Base-by-base conservation (phyloP, 2,797 vertebrate genomes). In the Onychomys arenicola region DNA sequence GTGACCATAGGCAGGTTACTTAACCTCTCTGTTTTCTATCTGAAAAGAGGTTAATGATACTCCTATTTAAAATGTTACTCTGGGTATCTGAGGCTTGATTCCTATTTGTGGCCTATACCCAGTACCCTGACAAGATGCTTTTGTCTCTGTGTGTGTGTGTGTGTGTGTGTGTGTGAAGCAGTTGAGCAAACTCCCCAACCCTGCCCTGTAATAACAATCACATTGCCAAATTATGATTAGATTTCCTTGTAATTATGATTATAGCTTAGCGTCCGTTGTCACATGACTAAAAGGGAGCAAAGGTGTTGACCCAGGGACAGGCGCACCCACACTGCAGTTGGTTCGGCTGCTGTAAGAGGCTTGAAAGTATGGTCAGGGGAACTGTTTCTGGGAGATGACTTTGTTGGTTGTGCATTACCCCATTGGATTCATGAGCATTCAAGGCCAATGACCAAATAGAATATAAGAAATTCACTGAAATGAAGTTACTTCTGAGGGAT, bases 391-490 rank as follows among this genome's bases (percentile, higher is more conserved):
- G 77, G 85, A 91, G 40, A 67, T 61, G 32, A 16, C 43, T 83
- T 69, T 97, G 0, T 86, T 69, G 90, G 32, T 87, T 46, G n/a
- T 61, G 12, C 63, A 34, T 75, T 95, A 14, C 61, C 32, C 37
- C 65, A 37, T 73, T 92, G 69, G 34, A 84, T 90, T 93, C 55
- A 61, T 90, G 94, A 75, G 21, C 21, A 94, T 88, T 88, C 59
- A 84, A 46, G 80, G 34, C 37, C 43, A 89, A 91, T 46, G 29
- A 43, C 67, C 67, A 94, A 91, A 83, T 16, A 84, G 43, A 92
- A 57, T 77, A 40, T 89, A 80, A 61, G 89, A 94, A 96, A 85
- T 78, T 65, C n/a, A 69, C 86, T 84, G 63, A 84, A 89, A 78
- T 76, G 17, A 86, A 75, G 21, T 93, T 95, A 65, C 32, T 81